Evolutionary conservation across 2,888 invertebrate species (phyloP), one percentile per base, ranked within the genome.

Genomic region (Sympetrum striolatum): DNA sequence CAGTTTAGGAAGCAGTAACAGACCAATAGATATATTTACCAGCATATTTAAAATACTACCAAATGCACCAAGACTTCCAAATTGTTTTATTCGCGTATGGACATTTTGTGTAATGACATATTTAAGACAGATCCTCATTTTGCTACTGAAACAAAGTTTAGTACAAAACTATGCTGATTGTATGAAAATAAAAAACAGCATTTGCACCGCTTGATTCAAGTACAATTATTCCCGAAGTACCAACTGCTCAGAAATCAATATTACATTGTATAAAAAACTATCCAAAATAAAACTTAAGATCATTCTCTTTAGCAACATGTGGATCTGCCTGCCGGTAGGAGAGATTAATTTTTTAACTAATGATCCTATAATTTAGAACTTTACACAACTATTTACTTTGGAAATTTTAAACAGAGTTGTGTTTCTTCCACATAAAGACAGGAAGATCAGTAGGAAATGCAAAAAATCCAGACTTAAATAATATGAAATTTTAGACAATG

Each of bases 401-500:
- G 86, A 60, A 86, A 35, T 12, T 25, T 82, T 86, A n/a, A 86
- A 86, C n/a, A 35, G 37, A 64, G n/a, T 73, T 64, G 73, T 73
- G 31, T 31, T 31, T 31, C 6, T 73, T 73, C 31, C 31, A 14
- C 64, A 31, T 73, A 12, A 31, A 22, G 25, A 73, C 4, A 25
- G 31, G 18, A 35, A 60, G 60, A 86, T 60, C 58, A 60, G 22
- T 60, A 37, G 60, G 86, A 22, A n/a, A 53, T 25, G 60, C 22
- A 86, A 86, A 86, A 60, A 37, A 86, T 60, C 60, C 37, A n/a
- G 86, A 86, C 53, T 39, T 64, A 86, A 86, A 86, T 86, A 86
- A 86, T 86, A 86, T 60, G 60, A 86, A 86, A 86, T 86, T 86
- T 86, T 37, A 86, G 86, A 86, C 86, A 86, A 86, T 86, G 86